Evolutionary conservation across 2,888 invertebrate species (phyloP).

Genomic region (Heterodera filipjevi): DNA sequence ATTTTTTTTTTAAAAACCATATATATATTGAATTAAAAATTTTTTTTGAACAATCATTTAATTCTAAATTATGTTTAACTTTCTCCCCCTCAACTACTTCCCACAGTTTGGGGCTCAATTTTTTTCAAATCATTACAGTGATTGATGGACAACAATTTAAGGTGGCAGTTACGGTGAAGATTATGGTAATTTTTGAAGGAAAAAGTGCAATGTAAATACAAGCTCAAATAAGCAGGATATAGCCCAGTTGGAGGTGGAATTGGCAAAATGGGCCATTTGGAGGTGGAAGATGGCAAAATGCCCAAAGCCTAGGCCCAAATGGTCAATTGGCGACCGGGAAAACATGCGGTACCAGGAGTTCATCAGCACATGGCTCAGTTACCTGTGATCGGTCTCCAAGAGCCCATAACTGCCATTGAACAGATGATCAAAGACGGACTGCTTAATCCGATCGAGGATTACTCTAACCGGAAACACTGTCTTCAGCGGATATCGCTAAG

Average conservation of each 20-base stretch:
- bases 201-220: too few species aligned
- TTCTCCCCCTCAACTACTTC: too few species aligned
- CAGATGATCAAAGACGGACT: constrained; percentile 35
- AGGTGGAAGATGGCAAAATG: background rate
- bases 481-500: constrained; percentile 60
- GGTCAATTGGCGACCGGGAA: too few species aligned
- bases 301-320: too few species aligned
- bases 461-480: constrained; percentile 40
- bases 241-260: background rate
- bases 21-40: too few species aligned
- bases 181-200: background rate
- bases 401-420: constrained; percentile 42
- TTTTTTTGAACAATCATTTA: too few species aligned
- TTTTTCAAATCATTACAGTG: background rate
- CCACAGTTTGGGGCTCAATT: too few species aligned
- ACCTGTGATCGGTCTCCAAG: constrained; percentile 37
- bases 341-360: too few species aligned
- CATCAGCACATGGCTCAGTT: background rate
- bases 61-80: too few species aligned
- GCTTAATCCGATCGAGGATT: constrained; percentile 49
- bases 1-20: too few species aligned
- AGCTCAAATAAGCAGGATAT: too few species aligned
- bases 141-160: background rate
- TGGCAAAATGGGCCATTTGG: background rate
- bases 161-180: background rate